Percentiles rank a stretch among this genome's conserved stretches.
Evolutionary conservation across 2,888 invertebrate species (phyloP).

Genomic region (Noctua janthe): DNA sequence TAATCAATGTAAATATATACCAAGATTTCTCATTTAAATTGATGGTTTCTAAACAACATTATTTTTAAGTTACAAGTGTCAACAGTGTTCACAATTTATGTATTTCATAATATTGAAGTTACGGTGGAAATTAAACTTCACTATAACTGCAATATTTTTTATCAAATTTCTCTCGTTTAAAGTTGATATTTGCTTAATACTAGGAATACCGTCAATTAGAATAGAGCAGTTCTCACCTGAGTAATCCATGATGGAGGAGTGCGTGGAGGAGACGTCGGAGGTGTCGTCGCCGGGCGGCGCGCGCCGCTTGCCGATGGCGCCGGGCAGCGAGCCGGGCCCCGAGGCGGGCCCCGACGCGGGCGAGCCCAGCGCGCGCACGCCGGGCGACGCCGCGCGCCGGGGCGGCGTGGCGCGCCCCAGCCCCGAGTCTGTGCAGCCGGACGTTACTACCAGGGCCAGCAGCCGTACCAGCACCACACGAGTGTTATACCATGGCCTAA

Average conservation of each 20-base stretch:
- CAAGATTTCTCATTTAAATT: background rate
- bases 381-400: constrained; percentile 96
- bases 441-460: background rate
- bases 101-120: background rate
- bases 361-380: constrained; percentile 95
- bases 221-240: constrained; percentile 90
- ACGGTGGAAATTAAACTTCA: background rate
- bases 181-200: background rate
- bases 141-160: background rate
- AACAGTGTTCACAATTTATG: background rate
- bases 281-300: constrained; percentile 94
- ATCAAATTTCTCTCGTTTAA: background rate
- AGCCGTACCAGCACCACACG: constrained; percentile 21
- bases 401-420: constrained; percentile 97
- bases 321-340: constrained; percentile 92
- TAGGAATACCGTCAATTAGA: background rate
- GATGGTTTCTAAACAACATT: background rate
- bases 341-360: constrained; percentile 92
- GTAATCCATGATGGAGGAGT: constrained; percentile 96
- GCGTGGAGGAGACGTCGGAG: constrained; percentile 96
- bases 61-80: background rate
- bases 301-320: constrained; percentile 95
- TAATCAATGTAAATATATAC: no score
- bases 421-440: constrained; percentile 93
- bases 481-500: constrained; percentile 30